Percentiles rank a stretch among this genome's conserved stretches.
Evolutionary conservation across 2,113 vertebrate species (phyloP).

Genomic region (Aviceda subcristata): DNA sequence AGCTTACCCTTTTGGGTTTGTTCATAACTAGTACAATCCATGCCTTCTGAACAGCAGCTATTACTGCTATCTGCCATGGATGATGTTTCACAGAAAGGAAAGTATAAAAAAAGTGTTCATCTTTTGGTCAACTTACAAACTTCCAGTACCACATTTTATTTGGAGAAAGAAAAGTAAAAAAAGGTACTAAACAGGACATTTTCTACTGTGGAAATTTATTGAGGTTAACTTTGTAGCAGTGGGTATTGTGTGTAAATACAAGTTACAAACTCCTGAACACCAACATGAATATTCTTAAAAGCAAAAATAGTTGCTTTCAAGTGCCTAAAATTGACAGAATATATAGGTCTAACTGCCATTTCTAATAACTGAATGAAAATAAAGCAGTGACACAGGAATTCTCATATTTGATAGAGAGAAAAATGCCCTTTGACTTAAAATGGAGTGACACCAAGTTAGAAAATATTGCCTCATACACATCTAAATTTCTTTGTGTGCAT

Average conservation of each 20-base stretch:
- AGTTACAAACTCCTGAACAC: conserved; percentile 17
- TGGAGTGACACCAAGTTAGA: neutral
- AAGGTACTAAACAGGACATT: conserved; percentile 14
- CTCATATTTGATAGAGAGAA: neutral
- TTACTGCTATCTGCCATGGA: neutral
- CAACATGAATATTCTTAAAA: conserved; percentile 12
- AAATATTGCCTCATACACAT: neutral
- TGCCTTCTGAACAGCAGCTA: neutral
- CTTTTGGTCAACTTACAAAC: conserved; percentile 37
- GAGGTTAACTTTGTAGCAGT: neutral
- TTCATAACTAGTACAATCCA: neutral
- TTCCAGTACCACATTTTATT: neutral
- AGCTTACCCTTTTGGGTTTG: neutral
- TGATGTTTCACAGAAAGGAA: neutral
- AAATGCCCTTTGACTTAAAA: neutral
- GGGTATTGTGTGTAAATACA: neutral
- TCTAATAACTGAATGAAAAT: neutral
- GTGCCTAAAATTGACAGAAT: neutral
- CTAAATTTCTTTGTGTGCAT: neutral
- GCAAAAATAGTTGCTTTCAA: neutral
- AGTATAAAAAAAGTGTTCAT: neutral
- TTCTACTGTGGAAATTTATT: neutral
- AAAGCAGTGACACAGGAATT: neutral
- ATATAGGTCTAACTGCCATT: neutral
- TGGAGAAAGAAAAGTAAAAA: neutral